Conservation (phyloP, 1,140 invertebrate species). For the Drosophila bocki region DNA sequence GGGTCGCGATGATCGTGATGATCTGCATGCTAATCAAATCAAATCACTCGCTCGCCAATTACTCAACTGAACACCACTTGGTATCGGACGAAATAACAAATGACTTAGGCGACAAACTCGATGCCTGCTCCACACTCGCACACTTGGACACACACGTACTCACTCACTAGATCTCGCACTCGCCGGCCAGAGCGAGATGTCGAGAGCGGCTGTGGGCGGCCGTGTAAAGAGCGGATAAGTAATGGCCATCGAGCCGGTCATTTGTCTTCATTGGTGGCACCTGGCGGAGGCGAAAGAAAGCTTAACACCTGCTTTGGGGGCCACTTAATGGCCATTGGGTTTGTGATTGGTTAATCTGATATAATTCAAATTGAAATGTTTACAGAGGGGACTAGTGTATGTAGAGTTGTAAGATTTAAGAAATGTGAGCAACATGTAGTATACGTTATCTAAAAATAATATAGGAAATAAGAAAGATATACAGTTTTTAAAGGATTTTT, state of each 20-base stretch:
- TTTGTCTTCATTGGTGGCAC: slow-evolving; percentile 83
- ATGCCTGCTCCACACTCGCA: slow-evolving; percentile 28
- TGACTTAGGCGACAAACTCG: slow-evolving; percentile 77
- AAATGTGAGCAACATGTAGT: not conserved
- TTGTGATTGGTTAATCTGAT: slow-evolving; percentile 67
- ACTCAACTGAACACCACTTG: slow-evolving; percentile 72
- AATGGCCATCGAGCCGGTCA: slow-evolving; percentile 78
- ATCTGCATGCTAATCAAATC: slow-evolving; percentile 82
- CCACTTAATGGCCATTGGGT: slow-evolving; percentile 47
- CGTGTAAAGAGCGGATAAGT: slow-evolving; percentile 76
- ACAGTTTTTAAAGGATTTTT: too few species aligned
- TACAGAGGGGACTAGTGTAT: not conserved
- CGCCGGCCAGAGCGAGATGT: slow-evolving; percentile 32
- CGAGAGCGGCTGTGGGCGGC: slow-evolving; percentile 24
- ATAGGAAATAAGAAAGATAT: too few species aligned
- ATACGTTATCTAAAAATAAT: too few species aligned
- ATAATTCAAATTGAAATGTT: slow-evolving; percentile 32
- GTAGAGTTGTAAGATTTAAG: not conserved
- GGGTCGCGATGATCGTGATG: slow-evolving; percentile 59
- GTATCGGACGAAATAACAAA: slow-evolving; percentile 57
- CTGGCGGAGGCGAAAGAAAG: slow-evolving; percentile 44
- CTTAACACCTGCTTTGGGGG: slow-evolving; percentile 45
- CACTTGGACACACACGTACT: slow-evolving; percentile 6
- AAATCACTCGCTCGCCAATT: slow-evolving; percentile 70
- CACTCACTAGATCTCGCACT: not conserved